Base-by-base conservation (phyloP, 2,888 invertebrate genomes). In the Calliphora vomitoria region DNA sequence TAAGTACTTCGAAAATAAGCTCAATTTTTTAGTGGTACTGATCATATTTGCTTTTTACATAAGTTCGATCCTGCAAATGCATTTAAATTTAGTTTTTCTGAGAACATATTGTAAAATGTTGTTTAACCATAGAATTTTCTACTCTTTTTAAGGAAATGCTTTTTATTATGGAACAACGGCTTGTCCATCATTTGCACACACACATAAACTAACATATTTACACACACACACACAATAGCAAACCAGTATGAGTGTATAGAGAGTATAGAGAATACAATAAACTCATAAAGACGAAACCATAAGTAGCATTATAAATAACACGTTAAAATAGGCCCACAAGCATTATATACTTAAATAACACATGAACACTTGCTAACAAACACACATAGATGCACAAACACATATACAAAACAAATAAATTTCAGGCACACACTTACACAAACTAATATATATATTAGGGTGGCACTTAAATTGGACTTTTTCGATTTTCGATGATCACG, bases 261-360 rank as follows among this genome's bases (percentile, higher is more conserved):
- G 11, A 58, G 10, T 35, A 44, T n/a, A 79, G 69, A 71, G 75
- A 85, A 79, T 82, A 82, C 82, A 82, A 85, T 82, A 85, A 82
- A 85, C 82, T 82, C 82, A 85, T 87, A 85, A 85, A 85, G 85
- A 82, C 85, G 82, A 79, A 85, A 85, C 87, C 87, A 87, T 87
- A 87, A 87, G 87, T 87, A 79, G 87, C 85, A 82, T 82, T 85
- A 87, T 87, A 87, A 87, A 87, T 82, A 82, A 87, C 85, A 82
- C 82, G 85, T 87, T 87, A 82, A 85, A 79, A 87, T 85, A 85
- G 87, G 87, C 85, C 85, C 86, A 86, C 86, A 86, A 72, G 81
- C 79, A 88, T 81, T 86, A 88, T 79, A 86, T 86, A 79, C 81
- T 78, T 81, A 88, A 84, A 85, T 66, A 88, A 85, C 60, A 83